Conservation (phyloP, 2,888 invertebrate species). For the Brenthis ino region DNA sequence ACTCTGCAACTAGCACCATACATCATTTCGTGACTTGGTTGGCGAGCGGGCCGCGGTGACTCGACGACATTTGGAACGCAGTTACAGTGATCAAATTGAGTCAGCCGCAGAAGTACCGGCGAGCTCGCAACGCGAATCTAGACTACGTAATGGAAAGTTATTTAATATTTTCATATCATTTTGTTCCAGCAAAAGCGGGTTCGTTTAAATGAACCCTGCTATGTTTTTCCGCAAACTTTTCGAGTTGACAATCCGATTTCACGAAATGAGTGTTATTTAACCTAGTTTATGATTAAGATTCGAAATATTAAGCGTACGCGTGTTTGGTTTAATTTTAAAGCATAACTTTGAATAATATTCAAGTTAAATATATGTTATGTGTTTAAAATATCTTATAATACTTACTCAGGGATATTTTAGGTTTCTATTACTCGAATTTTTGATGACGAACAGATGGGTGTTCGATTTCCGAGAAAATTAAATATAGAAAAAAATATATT, state of each 20-base stretch:
- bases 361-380: no score
- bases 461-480: no score
- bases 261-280: conserved; percentile 32
- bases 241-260: conserved; percentile 32
- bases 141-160: conserved; percentile 41
- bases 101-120: conserved; percentile 55
- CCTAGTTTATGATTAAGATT: conserved; percentile 15
- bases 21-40: conserved; percentile 67
- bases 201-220: conserved; percentile 32
- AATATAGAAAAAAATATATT: no score
- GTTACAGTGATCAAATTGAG: conserved; percentile 80
- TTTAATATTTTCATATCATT: conserved; percentile 41
- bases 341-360: neutral
- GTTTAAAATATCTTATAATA: no score
- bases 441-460: no score
- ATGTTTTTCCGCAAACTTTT: conserved; percentile 33
- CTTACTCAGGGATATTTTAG: no score
- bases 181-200: conserved; percentile 22
- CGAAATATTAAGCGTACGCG: neutral
- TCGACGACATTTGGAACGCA: conserved; percentile 62
- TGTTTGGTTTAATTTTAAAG: neutral
- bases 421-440: no score
- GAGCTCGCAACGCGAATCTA: conserved; percentile 41
- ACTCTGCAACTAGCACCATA: conserved; percentile 48
- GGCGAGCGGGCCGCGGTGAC: conserved; percentile 52